Evolutionary conservation across 1,140 invertebrate species (phyloP).

Genomic region (Aplysia californica): DNA sequence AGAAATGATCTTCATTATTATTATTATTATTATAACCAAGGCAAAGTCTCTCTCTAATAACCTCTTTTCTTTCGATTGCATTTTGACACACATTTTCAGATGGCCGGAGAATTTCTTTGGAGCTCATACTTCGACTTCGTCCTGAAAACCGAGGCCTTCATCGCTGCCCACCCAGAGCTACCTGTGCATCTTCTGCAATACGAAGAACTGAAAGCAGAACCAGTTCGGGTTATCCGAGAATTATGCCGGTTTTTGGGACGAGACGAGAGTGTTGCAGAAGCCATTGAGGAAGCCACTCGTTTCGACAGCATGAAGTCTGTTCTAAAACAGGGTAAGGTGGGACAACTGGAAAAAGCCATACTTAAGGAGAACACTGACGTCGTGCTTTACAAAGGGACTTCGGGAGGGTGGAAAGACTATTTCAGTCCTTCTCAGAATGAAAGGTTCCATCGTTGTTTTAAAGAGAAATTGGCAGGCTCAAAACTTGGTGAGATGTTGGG

Average conservation of each 20-base stretch:
- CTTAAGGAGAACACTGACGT: not conserved
- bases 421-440: conserved; percentile 36
- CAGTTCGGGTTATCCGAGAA: not conserved
- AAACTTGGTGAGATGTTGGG: too few relatives aligned
- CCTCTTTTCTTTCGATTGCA: too few relatives aligned
- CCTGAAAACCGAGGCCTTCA: not conserved
- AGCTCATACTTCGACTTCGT: too few relatives aligned
- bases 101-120: too few relatives aligned
- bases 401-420: conserved; percentile 43
- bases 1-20: too few relatives aligned
- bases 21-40: too few relatives aligned
- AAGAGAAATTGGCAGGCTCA: conserved; percentile 7
- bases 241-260: not conserved
- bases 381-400: conserved; percentile 8
- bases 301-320: not conserved
- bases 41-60: too few relatives aligned
- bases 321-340: not conserved
- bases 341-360: not conserved
- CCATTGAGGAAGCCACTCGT: not conserved
- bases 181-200: not conserved
- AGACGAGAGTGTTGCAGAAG: not conserved
- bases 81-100: too few relatives aligned
- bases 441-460: conserved; percentile 25
- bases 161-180: not conserved
- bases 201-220: conserved; percentile 1